Conservation (phyloP, 1,140 invertebrate species). For the Apis laboriosa region DNA sequence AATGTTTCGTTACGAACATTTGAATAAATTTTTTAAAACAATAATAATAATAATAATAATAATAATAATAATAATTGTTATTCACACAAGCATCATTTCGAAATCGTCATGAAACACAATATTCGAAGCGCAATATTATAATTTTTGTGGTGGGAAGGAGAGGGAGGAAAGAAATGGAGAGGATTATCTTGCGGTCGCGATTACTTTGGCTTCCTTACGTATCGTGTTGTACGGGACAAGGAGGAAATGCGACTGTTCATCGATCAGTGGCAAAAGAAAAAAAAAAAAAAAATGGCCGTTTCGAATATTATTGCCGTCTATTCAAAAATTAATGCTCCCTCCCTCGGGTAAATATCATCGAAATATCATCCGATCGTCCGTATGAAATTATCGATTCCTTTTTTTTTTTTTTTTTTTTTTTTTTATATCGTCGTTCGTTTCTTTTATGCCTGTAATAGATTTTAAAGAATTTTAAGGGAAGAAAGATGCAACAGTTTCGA, state of each 20-base stretch:
- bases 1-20: too few relatives aligned
- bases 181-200: conserved; percentile 79
- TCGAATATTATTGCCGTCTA: conserved; percentile 17
- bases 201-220: conserved; percentile 79
- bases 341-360: neutral
- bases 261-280: conserved; percentile 18
- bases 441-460: neutral
- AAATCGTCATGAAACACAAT: conserved; percentile 42
- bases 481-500: neutral
- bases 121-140: conserved; percentile 18
- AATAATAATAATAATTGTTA: too few relatives aligned
- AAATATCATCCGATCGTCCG: neutral
- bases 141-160: conserved; percentile 50
- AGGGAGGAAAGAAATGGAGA: conserved; percentile 71
- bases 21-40: too few relatives aligned
- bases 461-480: neutral
- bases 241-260: conserved; percentile 52
- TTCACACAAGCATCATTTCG: neutral
- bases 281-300: neutral
- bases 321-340: neutral
- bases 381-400: neutral
- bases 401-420: neutral
- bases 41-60: too few relatives aligned
- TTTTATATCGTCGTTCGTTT: neutral
- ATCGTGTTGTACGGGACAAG: conserved; percentile 70